Percentiles rank a stretch among this genome's conserved stretches.
These are phyloP conservation scores for Lagodon rhomboides DNA, from an alignment of 2,797 vertebrate species.

Conservation along the genomic window DNA sequence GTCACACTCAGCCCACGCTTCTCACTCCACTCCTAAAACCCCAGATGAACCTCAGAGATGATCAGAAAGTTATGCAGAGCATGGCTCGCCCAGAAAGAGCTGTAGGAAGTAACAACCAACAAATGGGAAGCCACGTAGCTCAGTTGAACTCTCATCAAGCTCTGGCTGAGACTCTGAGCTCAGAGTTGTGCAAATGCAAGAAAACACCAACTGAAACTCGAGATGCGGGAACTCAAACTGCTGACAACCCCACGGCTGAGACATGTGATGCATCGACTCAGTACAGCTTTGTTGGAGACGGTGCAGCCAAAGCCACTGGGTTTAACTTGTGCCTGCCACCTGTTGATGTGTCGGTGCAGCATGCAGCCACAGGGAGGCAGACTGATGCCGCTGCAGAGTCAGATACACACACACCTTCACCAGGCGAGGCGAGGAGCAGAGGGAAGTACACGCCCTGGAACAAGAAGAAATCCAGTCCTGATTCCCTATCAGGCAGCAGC, in stretches of 20 bases:
- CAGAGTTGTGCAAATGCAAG: constrained; percentile 33
- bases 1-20: neutral
- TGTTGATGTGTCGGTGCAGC: constrained; percentile 32
- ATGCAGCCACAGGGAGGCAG: constrained; percentile 80
- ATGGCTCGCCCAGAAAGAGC: neutral
- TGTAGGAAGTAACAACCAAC: neutral
- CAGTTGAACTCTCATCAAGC: constrained; percentile 9
- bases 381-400: constrained; percentile 12
- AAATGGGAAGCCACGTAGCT: constrained; percentile 7
- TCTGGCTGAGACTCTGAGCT: constrained; percentile 21
- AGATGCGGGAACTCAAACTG: constrained; percentile 86
- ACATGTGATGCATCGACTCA: constrained; percentile 85
- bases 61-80: neutral
- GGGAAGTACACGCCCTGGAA: constrained; percentile 47
- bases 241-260: constrained; percentile 1
- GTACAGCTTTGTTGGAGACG: constrained; percentile 69
- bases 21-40: neutral
- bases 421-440: constrained; percentile 12
- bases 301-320: constrained; percentile 24
- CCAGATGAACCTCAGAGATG: constrained; percentile 3
- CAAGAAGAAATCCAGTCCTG: constrained; percentile 41
- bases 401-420: neutral
- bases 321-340: neutral
- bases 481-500: constrained; percentile 25
- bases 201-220: constrained; percentile 22